Percentiles rank a stretch among this genome's conserved stretches.
These are phyloP conservation scores for Manis pentadactyla DNA, from an alignment of 2,797 vertebrate genomes.

Conservation along the genomic window DNA sequence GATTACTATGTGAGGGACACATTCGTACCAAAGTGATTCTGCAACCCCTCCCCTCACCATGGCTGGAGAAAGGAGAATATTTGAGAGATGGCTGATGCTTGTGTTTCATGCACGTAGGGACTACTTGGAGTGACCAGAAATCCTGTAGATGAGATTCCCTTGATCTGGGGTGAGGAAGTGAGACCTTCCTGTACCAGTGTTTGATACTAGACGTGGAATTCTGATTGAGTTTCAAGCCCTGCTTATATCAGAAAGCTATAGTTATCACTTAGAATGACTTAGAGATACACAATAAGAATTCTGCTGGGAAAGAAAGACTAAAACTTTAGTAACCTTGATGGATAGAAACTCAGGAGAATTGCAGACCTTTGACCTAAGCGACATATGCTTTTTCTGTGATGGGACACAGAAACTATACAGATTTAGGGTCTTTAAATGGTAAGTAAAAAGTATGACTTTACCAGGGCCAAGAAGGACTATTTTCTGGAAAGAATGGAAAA, in stretches of 20 bases:
- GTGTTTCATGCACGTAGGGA: background rate
- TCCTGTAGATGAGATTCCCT: background rate
- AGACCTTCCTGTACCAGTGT: background rate
- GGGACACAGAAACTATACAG: background rate
- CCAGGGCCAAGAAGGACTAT: background rate
- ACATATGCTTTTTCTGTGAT: background rate
- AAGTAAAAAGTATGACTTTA: background rate
- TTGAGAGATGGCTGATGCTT: too few relatives aligned
- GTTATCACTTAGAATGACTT: background rate
- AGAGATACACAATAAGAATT: background rate
- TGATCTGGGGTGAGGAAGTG: background rate
- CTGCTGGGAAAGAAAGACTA: background rate
- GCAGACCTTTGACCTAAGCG: background rate
- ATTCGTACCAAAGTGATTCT: background rate
- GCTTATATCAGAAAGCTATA: background rate
- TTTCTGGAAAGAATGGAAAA: background rate
- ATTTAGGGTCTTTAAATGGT: background rate
- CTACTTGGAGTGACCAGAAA: background rate
- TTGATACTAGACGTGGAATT: background rate
- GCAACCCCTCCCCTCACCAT: background rate
- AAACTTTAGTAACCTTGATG: background rate
- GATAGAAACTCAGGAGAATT: background rate
- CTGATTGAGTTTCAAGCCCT: background rate
- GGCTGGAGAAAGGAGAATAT: background rate
- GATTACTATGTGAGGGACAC: background rate